Conservation (phyloP, 2,113 vertebrate species). For the Chaetodon auriga region DNA sequence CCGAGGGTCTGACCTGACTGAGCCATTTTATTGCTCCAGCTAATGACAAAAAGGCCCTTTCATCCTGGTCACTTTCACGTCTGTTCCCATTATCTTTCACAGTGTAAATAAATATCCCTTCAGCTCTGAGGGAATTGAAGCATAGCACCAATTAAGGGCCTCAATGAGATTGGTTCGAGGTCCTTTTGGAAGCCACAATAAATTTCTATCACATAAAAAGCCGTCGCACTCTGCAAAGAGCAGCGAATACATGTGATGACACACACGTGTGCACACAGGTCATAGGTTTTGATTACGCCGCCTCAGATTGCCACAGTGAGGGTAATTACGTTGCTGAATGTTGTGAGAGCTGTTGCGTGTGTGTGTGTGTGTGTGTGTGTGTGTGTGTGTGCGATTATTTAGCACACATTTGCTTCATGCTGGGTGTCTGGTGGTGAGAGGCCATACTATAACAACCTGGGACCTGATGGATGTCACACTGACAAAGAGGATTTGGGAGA, state of each 20-base stretch:
- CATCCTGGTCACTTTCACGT: not conserved
- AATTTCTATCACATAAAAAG: not conserved
- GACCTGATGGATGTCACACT: constrained; percentile 51
- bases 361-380: constrained; percentile 1
- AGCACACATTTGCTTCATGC: constrained; percentile 21
- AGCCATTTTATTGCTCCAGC: not conserved
- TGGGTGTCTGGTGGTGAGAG: constrained; percentile 13
- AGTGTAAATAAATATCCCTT: constrained; percentile 32
- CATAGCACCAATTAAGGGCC: constrained; percentile 22
- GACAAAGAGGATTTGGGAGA: constrained; percentile 58
- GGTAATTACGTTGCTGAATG: not conserved
- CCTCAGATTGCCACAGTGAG: constrained; percentile 1
- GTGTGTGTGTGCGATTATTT: constrained; percentile 23
- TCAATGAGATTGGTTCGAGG: constrained; percentile 23
- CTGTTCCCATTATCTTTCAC: constrained; percentile 10
- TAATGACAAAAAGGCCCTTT: accelerated
- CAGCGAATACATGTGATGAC: constrained; percentile 1
- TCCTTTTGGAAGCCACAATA: constrained; percentile 8
- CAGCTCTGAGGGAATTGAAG: constrained; percentile 24
- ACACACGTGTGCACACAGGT: not conserved
- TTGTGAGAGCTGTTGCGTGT: not conserved
- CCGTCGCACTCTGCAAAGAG: not conserved
- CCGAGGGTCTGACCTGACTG: not conserved
- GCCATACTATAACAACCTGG: constrained; percentile 31
- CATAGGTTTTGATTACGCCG: constrained; percentile 12